Base-by-base conservation (phyloP, 92 coral and sea anemone genomes). In the Epizoanthus stellaris region DNA sequence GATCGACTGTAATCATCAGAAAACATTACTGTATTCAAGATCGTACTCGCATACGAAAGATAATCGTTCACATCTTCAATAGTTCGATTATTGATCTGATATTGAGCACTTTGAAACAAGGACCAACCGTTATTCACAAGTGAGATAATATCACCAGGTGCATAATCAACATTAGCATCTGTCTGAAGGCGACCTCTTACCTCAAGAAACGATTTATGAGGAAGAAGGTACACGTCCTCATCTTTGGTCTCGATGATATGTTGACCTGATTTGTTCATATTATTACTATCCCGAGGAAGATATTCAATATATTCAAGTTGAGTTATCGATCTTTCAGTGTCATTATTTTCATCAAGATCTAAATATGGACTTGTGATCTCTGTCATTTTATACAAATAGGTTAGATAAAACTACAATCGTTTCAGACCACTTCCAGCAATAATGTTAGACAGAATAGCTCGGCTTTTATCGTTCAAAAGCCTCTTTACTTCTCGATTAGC, bases 381-480 rank as follows among this genome's bases (percentile, higher is more conserved):
- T 36, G 80, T 74, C 80, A 70, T 74, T 74, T 79, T 30, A 81
- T 81, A 81, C 42, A 66, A 81, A 2, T 56, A 23, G 5, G 10
- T 80, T 60, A 80, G 15, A 57, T 59, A 59, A 60, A 62, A 56
- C 12, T 74, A 74, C 60, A 74, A 74, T 47, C 80, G 63, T 74
- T 74, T 74, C 65, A 74, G 42, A 47, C 80, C 80, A 47, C 76
- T 66, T 1, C 77, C 77, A 21, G 86, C 86, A 16, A 82, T 82
- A 43, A 72, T 72, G 42, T 45, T 72, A 1, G 14, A 5, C 3
- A 72, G 15, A 3, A 72, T 72, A 45, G 76, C 76, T 43, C 60
- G n/a, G 6, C 61, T 49, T 72, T 2, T 72, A 72, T 72, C 76
- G 19, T 61, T 82, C 5, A 82, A 67, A 47, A 74, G 65, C 54